Percentiles rank a stretch among this genome's conserved stretches.
Conservation (phyloP, 2,797 vertebrate species). For the Hemitrygon akajei region DNA sequence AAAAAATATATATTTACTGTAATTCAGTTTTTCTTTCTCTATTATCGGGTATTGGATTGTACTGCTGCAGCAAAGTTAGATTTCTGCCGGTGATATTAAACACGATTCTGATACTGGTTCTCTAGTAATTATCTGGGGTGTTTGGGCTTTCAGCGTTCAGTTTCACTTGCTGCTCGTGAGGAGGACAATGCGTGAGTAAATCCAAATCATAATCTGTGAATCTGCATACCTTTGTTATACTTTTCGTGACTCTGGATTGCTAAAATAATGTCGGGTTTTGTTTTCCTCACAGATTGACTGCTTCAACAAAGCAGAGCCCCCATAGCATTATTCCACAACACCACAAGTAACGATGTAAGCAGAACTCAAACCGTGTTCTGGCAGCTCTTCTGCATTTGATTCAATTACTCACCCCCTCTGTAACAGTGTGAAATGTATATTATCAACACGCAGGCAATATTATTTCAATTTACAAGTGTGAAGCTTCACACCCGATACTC, state of each 20-base stretch:
- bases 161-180: background rate
- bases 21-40: no score
- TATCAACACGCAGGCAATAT: background rate
- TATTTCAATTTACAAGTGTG: slow-evolving; percentile 27
- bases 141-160: background rate
- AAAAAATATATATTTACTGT: no score
- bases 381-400: slow-evolving; percentile 9
- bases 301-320: background rate
- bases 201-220: no score
- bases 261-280: background rate
- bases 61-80: no score
- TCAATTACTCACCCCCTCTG: background rate
- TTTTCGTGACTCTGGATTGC: background rate
- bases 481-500: background rate
- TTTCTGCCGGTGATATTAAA: no score
- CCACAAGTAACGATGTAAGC: background rate
- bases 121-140: background rate
- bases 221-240: background rate
- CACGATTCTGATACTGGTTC: no score
- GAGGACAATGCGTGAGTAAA: background rate
- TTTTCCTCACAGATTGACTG: background rate
- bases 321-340: background rate
- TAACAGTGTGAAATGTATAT: slow-evolving; percentile 13
- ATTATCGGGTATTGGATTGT: no score
- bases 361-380: background rate